Evolutionary conservation across 2,797 vertebrate genomes (phyloP).

Genomic region (Bovichtus variegatus): DNA sequence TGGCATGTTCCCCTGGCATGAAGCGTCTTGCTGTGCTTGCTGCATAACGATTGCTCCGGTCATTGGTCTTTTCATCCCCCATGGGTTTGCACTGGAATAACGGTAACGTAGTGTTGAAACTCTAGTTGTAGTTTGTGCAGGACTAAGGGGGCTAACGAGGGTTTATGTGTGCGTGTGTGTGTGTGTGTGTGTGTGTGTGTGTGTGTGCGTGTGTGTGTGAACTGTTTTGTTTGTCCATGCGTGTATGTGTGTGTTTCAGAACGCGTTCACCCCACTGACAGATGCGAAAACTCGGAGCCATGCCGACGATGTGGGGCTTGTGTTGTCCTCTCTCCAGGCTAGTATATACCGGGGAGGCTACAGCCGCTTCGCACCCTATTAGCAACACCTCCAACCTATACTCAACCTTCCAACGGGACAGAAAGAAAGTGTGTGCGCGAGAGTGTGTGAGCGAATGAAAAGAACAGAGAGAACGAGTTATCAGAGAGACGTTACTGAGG

Average conservation of each 20-base stretch:
- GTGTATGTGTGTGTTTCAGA: conserved; percentile 88
- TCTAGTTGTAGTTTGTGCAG: conserved; percentile 20
- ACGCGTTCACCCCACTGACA: conserved; percentile 97
- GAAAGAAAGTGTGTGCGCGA: conserved; percentile 46
- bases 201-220: conserved; percentile 74
- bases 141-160: conserved; percentile 39
- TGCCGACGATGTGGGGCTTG: conserved; percentile 96
- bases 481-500: conserved; percentile 91
- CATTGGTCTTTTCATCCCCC: conserved; percentile 67
- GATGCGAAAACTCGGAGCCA: conserved; percentile 99
- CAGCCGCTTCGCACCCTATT: conserved; percentile 99
- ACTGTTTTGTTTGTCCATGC: conserved; percentile 18
- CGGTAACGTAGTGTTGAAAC: conserved; percentile 57
- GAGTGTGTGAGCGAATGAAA: conserved; percentile 47
- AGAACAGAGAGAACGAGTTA: conserved; percentile 62
- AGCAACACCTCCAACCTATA: conserved; percentile 64
- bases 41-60: conserved; percentile 78
- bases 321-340: conserved; percentile 99
- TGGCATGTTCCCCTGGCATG: conserved; percentile 78
- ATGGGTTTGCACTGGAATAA: conserved; percentile 62
- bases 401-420: conserved; percentile 81
- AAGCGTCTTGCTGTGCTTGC: conserved; percentile 76
- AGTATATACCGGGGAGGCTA: conserved; percentile 99
- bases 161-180: conserved; percentile 29
- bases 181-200: conserved; percentile 10